Base-by-base conservation (phyloP, 2,113 vertebrate species). In the Mobula hypostoma region DNA sequence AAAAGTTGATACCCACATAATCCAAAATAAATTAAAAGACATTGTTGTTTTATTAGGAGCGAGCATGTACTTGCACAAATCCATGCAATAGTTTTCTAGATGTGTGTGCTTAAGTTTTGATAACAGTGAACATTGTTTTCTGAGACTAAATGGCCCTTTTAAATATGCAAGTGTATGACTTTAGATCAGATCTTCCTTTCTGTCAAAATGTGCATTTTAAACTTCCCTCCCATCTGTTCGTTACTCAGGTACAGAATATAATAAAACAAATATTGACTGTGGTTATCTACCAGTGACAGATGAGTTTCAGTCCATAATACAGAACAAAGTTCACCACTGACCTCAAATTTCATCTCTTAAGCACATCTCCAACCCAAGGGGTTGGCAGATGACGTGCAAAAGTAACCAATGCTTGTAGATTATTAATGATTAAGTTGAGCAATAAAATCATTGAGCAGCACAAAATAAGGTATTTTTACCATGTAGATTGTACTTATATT, bases 221-320 rank as follows among this genome's bases (percentile, higher is more conserved):
- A 66, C 85, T 90, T 61, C 85, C 61, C 61, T 90, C 61, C 85
- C 85, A 90, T 90, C 85, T 90, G 85, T 90, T 90, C 85, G 5
- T n/a, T 32, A 93, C 91, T 76, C 68, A 74, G 24, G 70, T 74
- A 48, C 36, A 56, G 36, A 93, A 93, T 93, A 29, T 17, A 76
- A 93, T 93, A 93, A 93, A 48, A 93, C 90, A 76, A 93, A 74
- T 93, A 93, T 93, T 72, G 91, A 93, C 66, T 93, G 68, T 74
- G 40, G 70, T 76, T 93, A 93, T 93, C 91, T 29, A 93, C 70
- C 70, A 93, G 48, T 93, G 36, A 93, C 72, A 56, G 36, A 32
- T 7, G 40, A 93, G 91, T 93, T 93, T 56, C 70, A 48, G 91
- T 70, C 36, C 91, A 93, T 56, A 56, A 70, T 93, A 74, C 68